Conservation (phyloP, 2,797 vertebrate species). For the Liparis tanakae region DNA sequence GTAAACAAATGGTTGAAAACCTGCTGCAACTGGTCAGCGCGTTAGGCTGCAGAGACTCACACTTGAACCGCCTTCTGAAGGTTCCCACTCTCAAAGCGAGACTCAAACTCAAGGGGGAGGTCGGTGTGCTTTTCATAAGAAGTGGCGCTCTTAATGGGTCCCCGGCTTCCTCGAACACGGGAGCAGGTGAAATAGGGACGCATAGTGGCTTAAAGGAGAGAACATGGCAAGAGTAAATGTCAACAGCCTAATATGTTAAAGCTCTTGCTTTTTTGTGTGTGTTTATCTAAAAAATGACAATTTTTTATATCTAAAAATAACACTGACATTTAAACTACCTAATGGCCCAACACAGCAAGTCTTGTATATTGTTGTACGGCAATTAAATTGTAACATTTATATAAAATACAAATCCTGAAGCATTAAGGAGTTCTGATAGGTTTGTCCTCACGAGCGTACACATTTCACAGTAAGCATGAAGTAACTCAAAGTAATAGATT, state of each 20-base stretch:
- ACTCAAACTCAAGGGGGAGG: constrained; percentile 89
- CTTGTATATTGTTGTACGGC: not conserved
- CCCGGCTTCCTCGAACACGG: constrained; percentile 82
- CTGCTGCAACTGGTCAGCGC: not conserved
- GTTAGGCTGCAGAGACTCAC: constrained; percentile 80
- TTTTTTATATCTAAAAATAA: not conserved
- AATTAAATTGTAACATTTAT: not conserved
- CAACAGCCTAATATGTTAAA: not conserved
- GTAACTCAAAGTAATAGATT: not conserved
- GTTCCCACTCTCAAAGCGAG: constrained; percentile 95
- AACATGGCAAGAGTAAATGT: not conserved
- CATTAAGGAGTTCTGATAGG: not conserved
- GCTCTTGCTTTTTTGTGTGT: not conserved
- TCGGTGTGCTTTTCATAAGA: constrained; percentile 70
- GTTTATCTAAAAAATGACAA: not conserved
- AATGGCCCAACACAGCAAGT: not conserved
- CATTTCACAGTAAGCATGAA: not conserved
- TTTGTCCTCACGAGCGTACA: not conserved
- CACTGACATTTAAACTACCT: not conserved
- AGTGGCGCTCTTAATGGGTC: constrained; percentile 61
- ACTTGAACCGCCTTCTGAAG: constrained; percentile 91
- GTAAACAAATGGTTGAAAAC: not conserved
- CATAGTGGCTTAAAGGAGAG: constrained; percentile 68
- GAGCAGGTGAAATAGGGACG: constrained; percentile 85
- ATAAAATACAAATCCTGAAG: constrained; percentile 1